phyloP scores from a whole-genome alignment of 2,113 vertebrate genomes.

The Okapia johnstoni region DNA sequence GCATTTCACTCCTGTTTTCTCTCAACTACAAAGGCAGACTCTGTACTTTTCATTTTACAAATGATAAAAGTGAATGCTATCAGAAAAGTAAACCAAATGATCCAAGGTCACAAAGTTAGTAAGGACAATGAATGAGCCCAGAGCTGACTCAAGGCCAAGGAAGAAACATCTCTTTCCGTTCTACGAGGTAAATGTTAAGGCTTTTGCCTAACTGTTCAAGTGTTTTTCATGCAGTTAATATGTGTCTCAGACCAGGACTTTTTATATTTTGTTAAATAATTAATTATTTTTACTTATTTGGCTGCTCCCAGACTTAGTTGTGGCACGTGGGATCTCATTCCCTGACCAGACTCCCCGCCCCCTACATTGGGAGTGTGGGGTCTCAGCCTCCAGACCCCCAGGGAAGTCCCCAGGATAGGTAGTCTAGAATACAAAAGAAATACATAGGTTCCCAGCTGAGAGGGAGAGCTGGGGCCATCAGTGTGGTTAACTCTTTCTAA shows the following conservation, averaged over 20 bases:
- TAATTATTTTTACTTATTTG: neutral
- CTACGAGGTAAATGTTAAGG: neutral
- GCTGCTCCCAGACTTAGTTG: neutral
- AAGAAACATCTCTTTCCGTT: neutral
- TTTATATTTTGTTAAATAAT: neutral
- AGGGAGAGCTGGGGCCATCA: neutral
- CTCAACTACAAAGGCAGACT: neutral
- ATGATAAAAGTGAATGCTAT: neutral
- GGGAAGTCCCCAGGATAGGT: neutral
- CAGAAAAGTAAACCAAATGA: neutral
- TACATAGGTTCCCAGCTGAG: neutral
- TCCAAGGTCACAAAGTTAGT: neutral
- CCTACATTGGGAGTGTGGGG: neutral
- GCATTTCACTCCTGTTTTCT: neutral
- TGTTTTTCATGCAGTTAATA: neutral
- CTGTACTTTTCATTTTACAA: neutral
- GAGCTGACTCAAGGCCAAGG: neutral
- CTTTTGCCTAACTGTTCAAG: neutral
- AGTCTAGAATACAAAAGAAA: neutral
- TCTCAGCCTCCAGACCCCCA: neutral
- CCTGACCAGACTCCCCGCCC: neutral
- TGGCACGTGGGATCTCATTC: neutral
- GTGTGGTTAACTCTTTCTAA: neutral
- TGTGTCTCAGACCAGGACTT: neutral
- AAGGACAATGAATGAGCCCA: neutral